These are phyloP conservation scores for Drosophila tropicalis DNA, from an alignment of 1,140 invertebrate species.

Conservation along the genomic window DNA sequence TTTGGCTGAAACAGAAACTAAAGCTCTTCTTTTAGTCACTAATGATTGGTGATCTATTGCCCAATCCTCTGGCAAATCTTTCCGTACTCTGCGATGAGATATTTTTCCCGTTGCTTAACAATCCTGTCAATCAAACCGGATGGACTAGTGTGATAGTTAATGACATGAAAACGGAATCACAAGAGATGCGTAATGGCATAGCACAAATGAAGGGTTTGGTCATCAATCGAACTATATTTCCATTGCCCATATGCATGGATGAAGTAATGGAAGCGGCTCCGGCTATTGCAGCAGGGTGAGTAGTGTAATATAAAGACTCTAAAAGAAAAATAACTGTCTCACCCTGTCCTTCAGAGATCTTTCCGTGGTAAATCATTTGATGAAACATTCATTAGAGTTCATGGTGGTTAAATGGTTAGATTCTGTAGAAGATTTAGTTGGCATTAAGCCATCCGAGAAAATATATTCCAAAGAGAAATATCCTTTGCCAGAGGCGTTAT, in stretches of 20 bases:
- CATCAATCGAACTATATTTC: conserved; percentile 85
- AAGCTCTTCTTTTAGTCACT: conserved; percentile 35
- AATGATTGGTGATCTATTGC: conserved; percentile 83
- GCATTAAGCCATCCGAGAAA: conserved; percentile 69
- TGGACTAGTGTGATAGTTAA: conserved; percentile 89
- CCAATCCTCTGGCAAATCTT: conserved; percentile 89
- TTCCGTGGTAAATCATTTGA: conserved; percentile 84
- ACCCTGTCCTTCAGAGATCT: conserved; percentile 41
- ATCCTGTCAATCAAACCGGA: conserved; percentile 86
- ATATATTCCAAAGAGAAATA: conserved; percentile 57
- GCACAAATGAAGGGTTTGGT: conserved; percentile 86
- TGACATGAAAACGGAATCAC: conserved; percentile 89
- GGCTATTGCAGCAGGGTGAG: conserved; percentile 84
- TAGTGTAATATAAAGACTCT: not conserved
- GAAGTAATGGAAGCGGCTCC: conserved; percentile 85
- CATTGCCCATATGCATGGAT: conserved; percentile 89
- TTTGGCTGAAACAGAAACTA: not conserved
- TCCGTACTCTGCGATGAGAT: conserved; percentile 90
- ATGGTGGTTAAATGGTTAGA: conserved; percentile 90
- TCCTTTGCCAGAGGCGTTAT: conserved; percentile 88
- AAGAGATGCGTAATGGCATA: conserved; percentile 88
- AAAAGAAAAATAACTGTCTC: not conserved
- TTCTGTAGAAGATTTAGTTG: conserved; percentile 88
- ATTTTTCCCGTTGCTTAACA: conserved; percentile 87
- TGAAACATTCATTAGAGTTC: conserved; percentile 89